A percentile compares a stretch with the other conserved stretches of the same genome.
These are phyloP conservation scores for Rhynchomys soricoides DNA, from an alignment of 2,113 vertebrate species.

Conservation along the genomic window DNA sequence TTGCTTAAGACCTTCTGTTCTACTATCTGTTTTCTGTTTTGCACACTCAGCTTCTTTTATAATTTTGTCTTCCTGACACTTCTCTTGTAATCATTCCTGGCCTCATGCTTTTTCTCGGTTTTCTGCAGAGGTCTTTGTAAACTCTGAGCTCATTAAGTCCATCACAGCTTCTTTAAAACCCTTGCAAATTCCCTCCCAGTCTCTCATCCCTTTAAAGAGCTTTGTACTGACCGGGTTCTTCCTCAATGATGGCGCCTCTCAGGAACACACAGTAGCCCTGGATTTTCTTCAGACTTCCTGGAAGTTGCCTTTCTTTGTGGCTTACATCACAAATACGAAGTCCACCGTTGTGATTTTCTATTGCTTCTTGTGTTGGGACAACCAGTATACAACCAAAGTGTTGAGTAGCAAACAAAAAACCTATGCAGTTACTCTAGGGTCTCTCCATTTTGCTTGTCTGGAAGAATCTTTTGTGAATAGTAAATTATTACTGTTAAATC, in stretches of 20 bases:
- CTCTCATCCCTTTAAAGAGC: background rate
- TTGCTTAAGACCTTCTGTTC: background rate
- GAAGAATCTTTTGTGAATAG: background rate
- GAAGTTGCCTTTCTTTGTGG: background rate
- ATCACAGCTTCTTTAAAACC: conserved; percentile 11
- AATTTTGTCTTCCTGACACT: background rate
- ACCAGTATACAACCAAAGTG: background rate
- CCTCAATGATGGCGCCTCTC: background rate
- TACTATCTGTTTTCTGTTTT: background rate
- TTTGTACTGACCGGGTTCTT: background rate
- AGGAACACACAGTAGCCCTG: background rate
- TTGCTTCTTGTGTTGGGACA: background rate
- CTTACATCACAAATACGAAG: background rate
- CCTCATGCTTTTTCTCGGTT: background rate
- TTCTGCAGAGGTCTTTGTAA: conserved; percentile 39
- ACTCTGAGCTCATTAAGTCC: conserved; percentile 15
- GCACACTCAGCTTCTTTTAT: background rate
- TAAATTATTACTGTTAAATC: background rate
- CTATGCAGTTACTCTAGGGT: background rate
- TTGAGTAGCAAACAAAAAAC: background rate
- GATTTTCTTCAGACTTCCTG: background rate
- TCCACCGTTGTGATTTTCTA: background rate
- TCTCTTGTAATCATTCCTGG: background rate
- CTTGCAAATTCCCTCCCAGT: background rate
- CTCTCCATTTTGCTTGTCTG: background rate